phyloP scores from a whole-genome alignment of 1,140 invertebrate genomes.

The Camponotus pennsylvanicus region DNA sequence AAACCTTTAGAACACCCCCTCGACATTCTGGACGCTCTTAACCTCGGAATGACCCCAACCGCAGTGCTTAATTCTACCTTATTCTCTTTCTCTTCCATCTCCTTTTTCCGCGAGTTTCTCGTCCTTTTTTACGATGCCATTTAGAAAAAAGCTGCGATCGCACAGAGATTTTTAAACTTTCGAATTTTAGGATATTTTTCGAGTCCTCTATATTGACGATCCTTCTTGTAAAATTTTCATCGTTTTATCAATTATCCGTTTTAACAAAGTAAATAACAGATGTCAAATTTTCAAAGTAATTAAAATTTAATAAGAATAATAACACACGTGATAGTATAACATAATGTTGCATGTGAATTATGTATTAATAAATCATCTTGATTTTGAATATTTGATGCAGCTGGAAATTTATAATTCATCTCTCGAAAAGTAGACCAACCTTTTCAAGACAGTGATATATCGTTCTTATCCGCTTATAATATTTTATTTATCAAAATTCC shows the following conservation, averaged over 20 bases:
- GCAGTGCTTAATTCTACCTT: constrained; percentile 30
- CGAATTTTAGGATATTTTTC: background rate
- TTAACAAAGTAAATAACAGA: too few species aligned
- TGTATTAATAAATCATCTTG: background rate
- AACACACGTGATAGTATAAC: background rate
- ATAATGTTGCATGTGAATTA: background rate
- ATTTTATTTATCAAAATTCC: constrained; percentile 9
- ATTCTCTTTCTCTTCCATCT: background rate
- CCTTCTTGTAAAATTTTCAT: too few species aligned
- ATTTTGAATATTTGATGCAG: background rate
- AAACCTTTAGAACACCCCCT: constrained; percentile 57
- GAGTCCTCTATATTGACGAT: background rate
- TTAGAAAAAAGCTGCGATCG: background rate
- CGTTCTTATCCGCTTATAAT: background rate
- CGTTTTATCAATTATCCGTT: background rate
- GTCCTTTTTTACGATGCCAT: background rate
- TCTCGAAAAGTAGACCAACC: background rate
- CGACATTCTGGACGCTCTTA: constrained; percentile 56
- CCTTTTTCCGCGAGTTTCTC: constrained; percentile 37
- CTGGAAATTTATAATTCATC: background rate
- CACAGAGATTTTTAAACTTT: constrained; percentile 18
- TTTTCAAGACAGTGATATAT: background rate
- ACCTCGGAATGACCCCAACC: constrained; percentile 26
- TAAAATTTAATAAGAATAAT: background rate
- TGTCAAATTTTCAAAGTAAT: background rate